These are phyloP conservation scores for Tokudaia tokunoshimensis DNA, from an alignment of 2,797 vertebrate genomes.

Conservation along the genomic window DNA sequence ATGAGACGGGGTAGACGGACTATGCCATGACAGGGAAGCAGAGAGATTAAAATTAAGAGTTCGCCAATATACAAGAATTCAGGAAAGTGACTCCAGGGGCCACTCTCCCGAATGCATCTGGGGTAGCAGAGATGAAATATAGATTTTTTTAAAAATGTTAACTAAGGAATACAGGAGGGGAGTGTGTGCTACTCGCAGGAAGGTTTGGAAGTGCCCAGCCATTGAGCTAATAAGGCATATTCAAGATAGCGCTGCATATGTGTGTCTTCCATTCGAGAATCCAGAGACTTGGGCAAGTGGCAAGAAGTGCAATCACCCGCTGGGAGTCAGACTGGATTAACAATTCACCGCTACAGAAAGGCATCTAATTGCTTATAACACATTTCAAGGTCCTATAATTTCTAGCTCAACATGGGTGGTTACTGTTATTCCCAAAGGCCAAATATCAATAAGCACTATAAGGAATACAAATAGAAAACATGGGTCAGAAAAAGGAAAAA, in stretches of 20 bases:
- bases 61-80: fast-evolving
- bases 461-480: not conserved
- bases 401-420: not conserved
- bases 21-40: not conserved
- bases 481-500: not conserved
- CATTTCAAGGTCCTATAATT: not conserved
- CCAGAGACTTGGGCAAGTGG: not conserved
- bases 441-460: not conserved
- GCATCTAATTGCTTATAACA: not conserved
- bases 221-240: not conserved
- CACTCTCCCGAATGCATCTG: not conserved
- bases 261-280: not conserved
- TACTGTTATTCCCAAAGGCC: not conserved
- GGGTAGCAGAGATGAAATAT: not conserved
- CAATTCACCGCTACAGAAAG: not conserved
- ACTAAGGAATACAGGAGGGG: not conserved
- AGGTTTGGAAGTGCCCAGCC: not conserved
- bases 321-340: not conserved
- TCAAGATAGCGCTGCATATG: not conserved
- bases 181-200: not conserved
- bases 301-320: not conserved
- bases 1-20: not conserved
- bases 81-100: not conserved
- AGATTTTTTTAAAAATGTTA: not conserved
- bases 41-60: not conserved